Evolutionary conservation across 1,140 invertebrate genomes (phyloP).

Genomic region (Asbolus verrucosus): DNA sequence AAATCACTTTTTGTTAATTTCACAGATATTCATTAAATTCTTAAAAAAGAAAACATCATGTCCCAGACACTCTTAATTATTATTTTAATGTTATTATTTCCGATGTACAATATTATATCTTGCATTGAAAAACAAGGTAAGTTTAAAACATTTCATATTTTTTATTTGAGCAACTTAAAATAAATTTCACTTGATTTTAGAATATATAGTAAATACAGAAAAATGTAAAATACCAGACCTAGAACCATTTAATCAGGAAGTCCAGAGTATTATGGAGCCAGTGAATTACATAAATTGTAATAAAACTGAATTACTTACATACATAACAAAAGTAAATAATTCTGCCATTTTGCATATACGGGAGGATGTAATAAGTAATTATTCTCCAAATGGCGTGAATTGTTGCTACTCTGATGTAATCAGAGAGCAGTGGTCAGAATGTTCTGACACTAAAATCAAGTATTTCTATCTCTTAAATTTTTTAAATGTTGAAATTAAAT

Average conservation of each 20-base stretch:
- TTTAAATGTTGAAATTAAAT: neutral
- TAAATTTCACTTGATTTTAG: too few relatives aligned
- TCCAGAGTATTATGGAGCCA: conserved; percentile 72
- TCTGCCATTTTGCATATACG: conserved; percentile 54
- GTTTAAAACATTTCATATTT: too few relatives aligned
- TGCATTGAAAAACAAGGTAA: too few relatives aligned
- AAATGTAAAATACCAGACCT: conserved; percentile 77
- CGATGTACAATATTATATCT: too few relatives aligned
- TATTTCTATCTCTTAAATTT: conserved; percentile 45
- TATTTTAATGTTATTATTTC: too few relatives aligned
- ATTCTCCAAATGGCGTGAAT: conserved; percentile 42
- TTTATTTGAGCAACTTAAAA: too few relatives aligned
- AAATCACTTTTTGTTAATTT: too few relatives aligned
- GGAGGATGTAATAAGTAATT: conserved; percentile 48
- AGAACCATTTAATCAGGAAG: conserved; percentile 75
- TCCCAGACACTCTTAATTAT: too few relatives aligned
- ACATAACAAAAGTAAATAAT: conserved; percentile 54
- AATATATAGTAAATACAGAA: conserved; percentile 76
- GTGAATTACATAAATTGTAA: conserved; percentile 71
- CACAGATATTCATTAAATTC: too few relatives aligned
- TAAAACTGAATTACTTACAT: conserved; percentile 56
- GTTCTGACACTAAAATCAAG: conserved; percentile 52
- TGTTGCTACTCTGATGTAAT: conserved; percentile 55
- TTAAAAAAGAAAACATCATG: too few relatives aligned
- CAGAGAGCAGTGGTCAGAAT: conserved; percentile 43